Conservation (phyloP, 2,888 invertebrate species). For the Pristionchus japonicus region DNA sequence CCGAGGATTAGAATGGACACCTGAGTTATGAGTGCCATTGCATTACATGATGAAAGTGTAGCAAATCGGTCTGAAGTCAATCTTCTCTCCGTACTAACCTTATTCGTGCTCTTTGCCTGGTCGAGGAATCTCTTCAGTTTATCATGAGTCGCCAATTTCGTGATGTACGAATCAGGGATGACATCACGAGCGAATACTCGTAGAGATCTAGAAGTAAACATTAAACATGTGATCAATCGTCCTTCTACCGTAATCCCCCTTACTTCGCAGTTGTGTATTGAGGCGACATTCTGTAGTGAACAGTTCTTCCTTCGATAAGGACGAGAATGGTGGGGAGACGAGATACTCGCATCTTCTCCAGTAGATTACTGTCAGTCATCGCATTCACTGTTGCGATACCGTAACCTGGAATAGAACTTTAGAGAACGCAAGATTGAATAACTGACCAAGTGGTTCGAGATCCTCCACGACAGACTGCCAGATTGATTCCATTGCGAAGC, state of each 20-base stretch:
- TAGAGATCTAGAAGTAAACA: conserved; percentile 67
- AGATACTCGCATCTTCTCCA: conserved; percentile 75
- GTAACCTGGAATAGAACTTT: conserved; percentile 72
- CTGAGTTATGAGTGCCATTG: conserved; percentile 51
- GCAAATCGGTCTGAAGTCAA: neutral
- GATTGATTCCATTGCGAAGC: conserved; percentile 76
- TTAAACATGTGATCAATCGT: conserved; percentile 1
- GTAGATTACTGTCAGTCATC: conserved; percentile 75
- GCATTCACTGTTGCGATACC: conserved; percentile 77
- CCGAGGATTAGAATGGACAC: conserved; percentile 70
- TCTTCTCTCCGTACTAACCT: conserved; percentile 52
- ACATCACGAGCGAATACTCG: conserved; percentile 75
- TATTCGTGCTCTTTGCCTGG: conserved; percentile 67
- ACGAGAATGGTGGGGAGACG: conserved; percentile 76
- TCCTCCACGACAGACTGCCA: conserved; percentile 77
- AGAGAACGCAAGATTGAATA: neutral
- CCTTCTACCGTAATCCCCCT: neutral
- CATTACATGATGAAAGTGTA: neutral
- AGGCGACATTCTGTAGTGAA: conserved; percentile 69
- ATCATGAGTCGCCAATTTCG: conserved; percentile 56
- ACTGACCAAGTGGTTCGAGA: conserved; percentile 76
- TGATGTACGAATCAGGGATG: conserved; percentile 73
- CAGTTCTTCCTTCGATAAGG: conserved; percentile 76
- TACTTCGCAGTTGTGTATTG: conserved; percentile 63
- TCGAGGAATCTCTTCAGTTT: conserved; percentile 68